A percentile compares a stretch with the other conserved stretches of the same genome.
Conservation (phyloP, 2,888 invertebrate genomes). For the Eristalis tenax region DNA sequence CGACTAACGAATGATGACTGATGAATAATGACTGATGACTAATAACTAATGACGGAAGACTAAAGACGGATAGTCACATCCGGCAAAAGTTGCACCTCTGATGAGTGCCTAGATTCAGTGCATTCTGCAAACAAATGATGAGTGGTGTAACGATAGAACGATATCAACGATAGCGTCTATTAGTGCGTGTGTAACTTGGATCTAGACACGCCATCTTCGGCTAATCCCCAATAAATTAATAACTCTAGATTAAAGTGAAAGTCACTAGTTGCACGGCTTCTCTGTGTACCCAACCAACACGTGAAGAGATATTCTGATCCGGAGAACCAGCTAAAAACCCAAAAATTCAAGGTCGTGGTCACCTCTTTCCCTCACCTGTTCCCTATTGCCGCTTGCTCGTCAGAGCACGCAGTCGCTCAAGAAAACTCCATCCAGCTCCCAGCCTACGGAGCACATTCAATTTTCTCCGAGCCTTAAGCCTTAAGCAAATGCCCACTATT, state of each 20-base stretch:
- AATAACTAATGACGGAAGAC: neutral
- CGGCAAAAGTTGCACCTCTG: no score
- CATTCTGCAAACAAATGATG: no score
- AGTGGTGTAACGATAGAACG: no score
- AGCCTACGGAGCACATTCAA: neutral
- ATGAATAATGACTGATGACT: neutral
- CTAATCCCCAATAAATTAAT: no score
- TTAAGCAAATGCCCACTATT: conserved; percentile 16
- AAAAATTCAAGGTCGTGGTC: neutral
- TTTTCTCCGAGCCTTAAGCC: neutral
- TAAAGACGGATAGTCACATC: neutral
- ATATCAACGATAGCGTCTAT: no score
- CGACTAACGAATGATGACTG: neutral
- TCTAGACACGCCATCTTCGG: no score
- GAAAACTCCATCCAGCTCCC: neutral
- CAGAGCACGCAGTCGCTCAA: neutral
- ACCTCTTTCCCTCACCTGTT: neutral
- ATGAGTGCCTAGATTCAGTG: no score
- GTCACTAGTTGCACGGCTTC: neutral
- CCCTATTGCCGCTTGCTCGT: neutral
- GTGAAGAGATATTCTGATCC: neutral
- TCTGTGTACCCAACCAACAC: no score
- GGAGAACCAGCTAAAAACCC: neutral
- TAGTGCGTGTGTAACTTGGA: no score
- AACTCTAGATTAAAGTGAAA: neutral